These are phyloP conservation scores for Leucoptera coffeella DNA, from an alignment of 2,888 invertebrate genomes.

Conservation along the genomic window DNA sequence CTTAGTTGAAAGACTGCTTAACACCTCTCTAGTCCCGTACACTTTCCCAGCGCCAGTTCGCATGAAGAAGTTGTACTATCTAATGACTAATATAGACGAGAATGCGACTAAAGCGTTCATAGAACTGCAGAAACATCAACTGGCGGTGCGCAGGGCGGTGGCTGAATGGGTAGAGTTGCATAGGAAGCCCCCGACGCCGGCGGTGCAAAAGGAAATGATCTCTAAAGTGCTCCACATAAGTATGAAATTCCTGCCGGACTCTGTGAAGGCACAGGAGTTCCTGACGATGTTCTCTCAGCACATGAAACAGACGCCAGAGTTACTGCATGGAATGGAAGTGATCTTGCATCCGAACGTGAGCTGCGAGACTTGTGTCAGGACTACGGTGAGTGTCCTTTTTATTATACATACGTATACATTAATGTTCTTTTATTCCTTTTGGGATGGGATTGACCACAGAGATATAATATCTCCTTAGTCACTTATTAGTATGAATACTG, in stretches of 20 bases:
- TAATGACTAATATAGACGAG: constrained; percentile 90
- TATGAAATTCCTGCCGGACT: constrained; percentile 80
- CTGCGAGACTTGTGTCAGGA: constrained; percentile 91
- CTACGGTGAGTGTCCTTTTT: constrained; percentile 66
- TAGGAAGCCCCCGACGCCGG: constrained; percentile 60
- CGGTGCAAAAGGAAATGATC: constrained; percentile 67
- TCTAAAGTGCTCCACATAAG: constrained; percentile 62
- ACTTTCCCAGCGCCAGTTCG: constrained; percentile 78
- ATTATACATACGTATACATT: too few species aligned
- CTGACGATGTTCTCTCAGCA: constrained; percentile 75
- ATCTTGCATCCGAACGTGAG: constrained; percentile 86
- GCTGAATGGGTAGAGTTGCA: constrained; percentile 84
- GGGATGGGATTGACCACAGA: too few species aligned
- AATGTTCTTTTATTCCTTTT: too few species aligned
- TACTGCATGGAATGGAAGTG: constrained; percentile 76
- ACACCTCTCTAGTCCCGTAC: constrained; percentile 93
- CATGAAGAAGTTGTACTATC: constrained; percentile 88
- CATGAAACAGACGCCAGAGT: constrained; percentile 63
- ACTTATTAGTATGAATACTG: too few species aligned
- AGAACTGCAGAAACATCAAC: constrained; percentile 87
- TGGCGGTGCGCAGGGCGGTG: constrained; percentile 76
- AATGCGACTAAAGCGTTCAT: constrained; percentile 81
- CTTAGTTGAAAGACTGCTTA: constrained; percentile 85
- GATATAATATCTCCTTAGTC: too few species aligned
- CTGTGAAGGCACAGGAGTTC: constrained; percentile 86